Conservation (phyloP, 2,113 vertebrate species). For the Theropithecus gelada region DNA sequence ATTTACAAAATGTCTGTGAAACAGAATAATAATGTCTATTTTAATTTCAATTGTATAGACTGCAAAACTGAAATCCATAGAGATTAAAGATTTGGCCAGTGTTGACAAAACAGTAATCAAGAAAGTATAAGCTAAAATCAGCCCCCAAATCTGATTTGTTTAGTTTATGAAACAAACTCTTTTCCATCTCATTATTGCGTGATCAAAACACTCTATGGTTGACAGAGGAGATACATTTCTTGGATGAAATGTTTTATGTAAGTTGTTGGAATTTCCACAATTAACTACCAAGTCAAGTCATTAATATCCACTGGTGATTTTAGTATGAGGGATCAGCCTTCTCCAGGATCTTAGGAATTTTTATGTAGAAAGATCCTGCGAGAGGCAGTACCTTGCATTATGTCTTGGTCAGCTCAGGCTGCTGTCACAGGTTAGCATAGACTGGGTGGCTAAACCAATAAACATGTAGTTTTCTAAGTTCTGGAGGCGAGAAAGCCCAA, state of each 20-base stretch:
- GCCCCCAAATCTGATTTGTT: background rate
- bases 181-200: background rate
- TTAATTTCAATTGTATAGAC: background rate
- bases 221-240: background rate
- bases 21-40: background rate
- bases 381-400: background rate
- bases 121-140: background rate
- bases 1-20: background rate
- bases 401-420: background rate
- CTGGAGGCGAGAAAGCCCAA: background rate
- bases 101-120: background rate
- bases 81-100: background rate
- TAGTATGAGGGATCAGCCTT: background rate
- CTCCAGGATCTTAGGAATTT: background rate
- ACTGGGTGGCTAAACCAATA: background rate
- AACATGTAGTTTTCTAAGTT: background rate
- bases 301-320: background rate
- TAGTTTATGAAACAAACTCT: background rate
- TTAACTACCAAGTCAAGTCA: background rate
- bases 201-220: background rate
- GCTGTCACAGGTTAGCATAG: background rate
- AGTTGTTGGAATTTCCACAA: background rate
- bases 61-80: background rate
- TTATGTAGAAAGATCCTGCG: background rate
- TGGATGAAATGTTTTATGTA: background rate